Evolutionary conservation across 2,113 vertebrate species (phyloP).

Genomic region (Jaculus jaculus): DNA sequence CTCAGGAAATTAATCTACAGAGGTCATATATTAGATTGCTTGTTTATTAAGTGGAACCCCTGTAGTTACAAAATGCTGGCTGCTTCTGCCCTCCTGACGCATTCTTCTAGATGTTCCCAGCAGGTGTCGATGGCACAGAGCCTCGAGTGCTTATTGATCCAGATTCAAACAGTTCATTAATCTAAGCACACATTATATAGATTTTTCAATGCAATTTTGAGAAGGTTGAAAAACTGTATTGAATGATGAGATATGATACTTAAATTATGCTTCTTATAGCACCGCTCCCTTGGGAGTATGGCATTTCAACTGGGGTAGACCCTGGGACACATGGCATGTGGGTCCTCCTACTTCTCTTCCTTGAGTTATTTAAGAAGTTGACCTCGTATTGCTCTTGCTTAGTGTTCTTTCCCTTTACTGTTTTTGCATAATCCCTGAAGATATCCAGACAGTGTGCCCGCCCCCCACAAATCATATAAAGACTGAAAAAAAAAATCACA

Average conservation of each 20-base stretch:
- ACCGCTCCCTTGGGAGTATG: constrained; percentile 71
- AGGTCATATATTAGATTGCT: constrained; percentile 86
- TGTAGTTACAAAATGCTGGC: constrained; percentile 83
- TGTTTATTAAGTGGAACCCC: constrained; percentile 88
- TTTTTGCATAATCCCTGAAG: background rate
- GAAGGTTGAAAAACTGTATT: constrained; percentile 88
- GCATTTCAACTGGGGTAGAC: constrained; percentile 56
- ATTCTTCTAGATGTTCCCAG: constrained; percentile 84
- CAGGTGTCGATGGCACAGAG: constrained; percentile 86
- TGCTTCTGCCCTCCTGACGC: constrained; percentile 82
- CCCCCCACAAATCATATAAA: background rate
- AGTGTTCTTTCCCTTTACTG: background rate
- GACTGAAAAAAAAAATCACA: background rate
- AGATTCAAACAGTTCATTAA: constrained; percentile 91
- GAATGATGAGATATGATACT: constrained; percentile 89
- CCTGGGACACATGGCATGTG: background rate
- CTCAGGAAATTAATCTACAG: constrained; percentile 87
- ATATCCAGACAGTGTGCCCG: background rate
- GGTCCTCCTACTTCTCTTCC: background rate
- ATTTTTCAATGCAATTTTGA: constrained; percentile 89
- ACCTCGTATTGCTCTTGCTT: background rate
- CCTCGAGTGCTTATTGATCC: constrained; percentile 88
- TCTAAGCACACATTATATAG: constrained; percentile 90
- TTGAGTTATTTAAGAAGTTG: background rate
- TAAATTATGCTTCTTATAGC: constrained; percentile 86